These are phyloP conservation scores for Crioceris asparagi DNA, from an alignment of 2,888 invertebrate genomes.

Conservation along the genomic window DNA sequence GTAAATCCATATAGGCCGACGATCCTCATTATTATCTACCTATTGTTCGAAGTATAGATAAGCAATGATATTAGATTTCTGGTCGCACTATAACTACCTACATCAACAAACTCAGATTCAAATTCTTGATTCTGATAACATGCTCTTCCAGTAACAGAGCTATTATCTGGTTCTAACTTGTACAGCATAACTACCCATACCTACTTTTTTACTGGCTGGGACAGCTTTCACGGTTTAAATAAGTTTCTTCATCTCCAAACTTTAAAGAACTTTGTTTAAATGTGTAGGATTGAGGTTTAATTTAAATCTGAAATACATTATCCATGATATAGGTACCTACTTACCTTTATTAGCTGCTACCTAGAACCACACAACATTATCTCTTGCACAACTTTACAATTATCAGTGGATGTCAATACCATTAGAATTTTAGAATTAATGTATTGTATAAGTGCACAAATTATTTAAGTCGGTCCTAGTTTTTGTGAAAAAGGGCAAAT, in stretches of 20 bases:
- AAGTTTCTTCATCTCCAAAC: conserved; percentile 86
- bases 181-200: conserved; percentile 97
- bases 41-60: no score
- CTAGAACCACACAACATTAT: conserved; percentile 85
- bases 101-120: conserved; percentile 95
- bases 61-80: no score
- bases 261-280: conserved; percentile 86
- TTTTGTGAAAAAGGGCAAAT: no score
- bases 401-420: conserved; percentile 53
- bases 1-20: no score
- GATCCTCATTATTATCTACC: no score
- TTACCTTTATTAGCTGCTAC: conserved; percentile 91
- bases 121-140: conserved; percentile 98
- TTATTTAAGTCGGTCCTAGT: no score
- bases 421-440: no score
- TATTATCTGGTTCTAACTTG: conserved; percentile 88
- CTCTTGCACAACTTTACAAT: conserved; percentile 87
- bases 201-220: conserved; percentile 90
- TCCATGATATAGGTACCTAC: no score
- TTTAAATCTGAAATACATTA: conserved; percentile 81
- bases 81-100: no score
- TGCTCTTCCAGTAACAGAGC: conserved; percentile 93
- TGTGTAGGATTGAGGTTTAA: conserved; percentile 85
- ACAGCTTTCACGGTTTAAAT: conserved; percentile 97
- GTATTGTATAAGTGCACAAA: no score